A percentile compares a stretch with the other conserved stretches of the same genome.
Conservation (phyloP, 2,797 vertebrate genomes). For the Molossus molossus region DNA sequence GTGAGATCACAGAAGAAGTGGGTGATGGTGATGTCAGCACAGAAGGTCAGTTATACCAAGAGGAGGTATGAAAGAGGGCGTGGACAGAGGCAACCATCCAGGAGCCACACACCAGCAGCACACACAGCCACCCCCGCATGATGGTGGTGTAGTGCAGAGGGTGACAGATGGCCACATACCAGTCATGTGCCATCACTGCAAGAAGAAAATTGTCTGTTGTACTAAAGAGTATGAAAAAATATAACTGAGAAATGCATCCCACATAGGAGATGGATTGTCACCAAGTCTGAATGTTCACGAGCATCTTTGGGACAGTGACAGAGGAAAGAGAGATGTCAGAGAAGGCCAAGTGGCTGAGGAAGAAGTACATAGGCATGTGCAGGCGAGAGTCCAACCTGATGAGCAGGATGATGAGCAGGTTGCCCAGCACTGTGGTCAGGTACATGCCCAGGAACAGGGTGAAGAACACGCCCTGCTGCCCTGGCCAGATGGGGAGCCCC, state of each 20-base stretch:
- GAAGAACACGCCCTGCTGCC: not conserved
- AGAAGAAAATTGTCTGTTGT: not conserved
- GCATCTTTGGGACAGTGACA: slow-evolving; percentile 10
- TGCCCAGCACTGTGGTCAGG: not conserved
- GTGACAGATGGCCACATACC: not conserved
- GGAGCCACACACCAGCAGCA: not conserved
- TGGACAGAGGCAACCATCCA: not conserved
- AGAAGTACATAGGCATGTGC: not conserved
- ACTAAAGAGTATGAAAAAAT: slow-evolving; percentile 17
- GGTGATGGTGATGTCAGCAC: slow-evolving; percentile 12
- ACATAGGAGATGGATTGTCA: not conserved
- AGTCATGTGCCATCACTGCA: not conserved
- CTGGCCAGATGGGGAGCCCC: not conserved
- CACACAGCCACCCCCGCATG: not conserved
- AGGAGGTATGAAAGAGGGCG: not conserved
- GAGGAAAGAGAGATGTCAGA: not conserved
- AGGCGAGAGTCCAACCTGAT: not conserved
- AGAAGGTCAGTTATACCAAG: slow-evolving; percentile 65
- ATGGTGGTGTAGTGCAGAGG: not conserved
- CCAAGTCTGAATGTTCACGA: not conserved
- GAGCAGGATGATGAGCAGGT: slow-evolving; percentile 22
- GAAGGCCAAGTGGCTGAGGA: slow-evolving; percentile 2
- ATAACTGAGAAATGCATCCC: not conserved
- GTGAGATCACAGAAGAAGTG: slow-evolving; percentile 81
- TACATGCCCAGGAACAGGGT: slow-evolving; percentile 15